A percentile compares a stretch with the other conserved stretches of the same genome.
Conservation (phyloP, 2,888 invertebrate species). For the Drosophila neonasuta region DNA sequence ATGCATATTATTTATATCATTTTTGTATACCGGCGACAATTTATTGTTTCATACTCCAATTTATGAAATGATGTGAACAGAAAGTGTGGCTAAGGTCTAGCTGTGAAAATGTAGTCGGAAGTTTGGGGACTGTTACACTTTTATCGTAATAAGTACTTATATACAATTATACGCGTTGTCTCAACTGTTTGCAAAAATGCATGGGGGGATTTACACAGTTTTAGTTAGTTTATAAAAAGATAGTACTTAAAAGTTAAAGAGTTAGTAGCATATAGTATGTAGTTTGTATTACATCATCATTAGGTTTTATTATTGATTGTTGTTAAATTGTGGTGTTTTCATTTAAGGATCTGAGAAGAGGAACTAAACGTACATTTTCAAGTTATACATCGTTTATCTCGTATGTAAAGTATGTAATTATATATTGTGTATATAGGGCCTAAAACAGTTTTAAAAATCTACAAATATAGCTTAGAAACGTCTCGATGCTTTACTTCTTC, state of each 20-base stretch:
- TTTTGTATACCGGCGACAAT: conserved; percentile 35
- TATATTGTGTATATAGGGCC: conserved; percentile 61
- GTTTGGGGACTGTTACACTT: conserved; percentile 4
- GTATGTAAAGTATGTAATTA: conserved; percentile 24
- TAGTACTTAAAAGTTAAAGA: conserved; percentile 37
- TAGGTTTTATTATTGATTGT: conserved; percentile 14
- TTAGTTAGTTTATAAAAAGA: conserved; percentile 6
- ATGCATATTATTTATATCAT: conserved; percentile 7
- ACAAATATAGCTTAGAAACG: conserved; percentile 61
- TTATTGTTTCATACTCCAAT: conserved; percentile 42
- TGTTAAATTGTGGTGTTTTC: conserved; percentile 32
- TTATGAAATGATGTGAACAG: conserved; percentile 35
- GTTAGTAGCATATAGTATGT: conserved; percentile 2
- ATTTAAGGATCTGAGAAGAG: conserved; percentile 53
- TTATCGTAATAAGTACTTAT: conserved; percentile 47
- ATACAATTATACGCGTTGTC: conserved; percentile 35
- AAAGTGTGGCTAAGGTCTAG: conserved; percentile 15
- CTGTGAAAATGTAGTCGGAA: conserved; percentile 14
- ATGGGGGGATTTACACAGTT: conserved; percentile 5
- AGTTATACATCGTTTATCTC: conserved; percentile 35
- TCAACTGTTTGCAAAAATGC: conserved; percentile 9
- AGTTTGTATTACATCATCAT: conserved; percentile 31
- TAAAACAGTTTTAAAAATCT: conserved; percentile 67
- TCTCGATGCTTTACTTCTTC: conserved; percentile 81
- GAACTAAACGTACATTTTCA: conserved; percentile 66